Base-by-base conservation (phyloP, 2,113 vertebrate species). In the Callithrix jacchus region DNA sequence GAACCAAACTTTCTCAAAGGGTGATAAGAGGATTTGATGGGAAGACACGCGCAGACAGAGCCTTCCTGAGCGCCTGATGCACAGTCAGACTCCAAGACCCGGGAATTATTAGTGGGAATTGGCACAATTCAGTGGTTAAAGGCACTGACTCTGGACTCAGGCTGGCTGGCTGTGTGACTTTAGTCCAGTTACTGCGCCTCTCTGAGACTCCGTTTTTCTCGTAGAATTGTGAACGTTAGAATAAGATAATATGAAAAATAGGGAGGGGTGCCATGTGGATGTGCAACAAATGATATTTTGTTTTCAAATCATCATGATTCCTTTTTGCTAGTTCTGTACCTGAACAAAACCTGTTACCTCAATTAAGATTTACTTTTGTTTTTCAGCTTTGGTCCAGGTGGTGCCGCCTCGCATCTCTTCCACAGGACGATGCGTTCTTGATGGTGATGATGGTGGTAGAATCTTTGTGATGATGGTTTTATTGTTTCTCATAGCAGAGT, bases 171-270 rank as follows among this genome's bases (percentile, higher is more conserved):
- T 76, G 30, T 77, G 56, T 79, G 42, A 45, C 58, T 61, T 35
- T 9, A 16, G 70, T 23, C 20, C 45, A 40, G 30, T 58, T 3
- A 18, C 40, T 35, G 4, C 8, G 18, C 3, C 32, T 58, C 40
- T 92, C 52, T n/a, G 71, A 74, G 17, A 58, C 35, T 66, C 61
- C n/a, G 10, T 84, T 88, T 95, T 95, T 37, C 68, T 40, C 4
- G 5, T 11, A 18, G 21, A 10, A 14, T n/a, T 76, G 40, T 23
- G 18, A 68, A 90, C 58, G 16, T 79, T 64, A 87, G 30, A 20
- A 6, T 61, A 42, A 79, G 32, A 42, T 17, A 8, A 42, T 35
- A 47, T 5, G 14, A 11, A 49, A 5, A 79, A 54, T 68, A 6
- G 35, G 6, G 37, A 13, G 2, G 61, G 13, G 16, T 42, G 16